Conservation (phyloP, 2,888 invertebrate genomes). For the Lordiphosa andalusiaca region DNA sequence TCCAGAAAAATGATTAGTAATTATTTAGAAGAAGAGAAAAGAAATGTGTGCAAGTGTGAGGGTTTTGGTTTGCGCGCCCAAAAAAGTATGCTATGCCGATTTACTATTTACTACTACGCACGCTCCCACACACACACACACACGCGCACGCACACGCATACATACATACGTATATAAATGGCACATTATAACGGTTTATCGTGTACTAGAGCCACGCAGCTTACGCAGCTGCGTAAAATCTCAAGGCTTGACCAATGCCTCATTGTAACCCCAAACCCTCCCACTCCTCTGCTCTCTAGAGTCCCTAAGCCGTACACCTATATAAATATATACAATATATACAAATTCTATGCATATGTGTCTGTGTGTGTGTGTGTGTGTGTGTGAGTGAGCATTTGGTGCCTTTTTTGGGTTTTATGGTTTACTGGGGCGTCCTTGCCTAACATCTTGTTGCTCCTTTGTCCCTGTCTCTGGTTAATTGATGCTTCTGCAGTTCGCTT, state of each 20-base stretch:
- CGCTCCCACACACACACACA: constrained; percentile 42
- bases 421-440: constrained; percentile 39
- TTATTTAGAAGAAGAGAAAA: constrained; percentile 39
- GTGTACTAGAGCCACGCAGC: constrained; percentile 59
- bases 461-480: constrained; percentile 7
- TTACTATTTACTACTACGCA: constrained; percentile 72
- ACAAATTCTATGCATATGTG: neutral
- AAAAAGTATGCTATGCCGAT: constrained; percentile 67
- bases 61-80: constrained; percentile 55
- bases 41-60: constrained; percentile 23
- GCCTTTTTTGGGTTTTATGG: constrained; percentile 30
- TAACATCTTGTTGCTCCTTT: constrained; percentile 28
- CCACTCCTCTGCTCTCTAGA: constrained; percentile 11
- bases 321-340: constrained; percentile 24
- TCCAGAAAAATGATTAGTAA: constrained; percentile 38
- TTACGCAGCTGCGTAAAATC: constrained; percentile 73
- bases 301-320: constrained; percentile 36
- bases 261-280: neutral
- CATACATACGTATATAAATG: constrained; percentile 16
- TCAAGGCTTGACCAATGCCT: constrained; percentile 64
- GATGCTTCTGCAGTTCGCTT: constrained; percentile 6
- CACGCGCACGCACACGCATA: constrained; percentile 13
- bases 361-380: constrained; percentile 2
- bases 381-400: constrained; percentile 12
- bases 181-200: constrained; percentile 62